Evolutionary conservation across 2,888 invertebrate species (phyloP).

Genomic region (Metopia argyrocephala): DNA sequence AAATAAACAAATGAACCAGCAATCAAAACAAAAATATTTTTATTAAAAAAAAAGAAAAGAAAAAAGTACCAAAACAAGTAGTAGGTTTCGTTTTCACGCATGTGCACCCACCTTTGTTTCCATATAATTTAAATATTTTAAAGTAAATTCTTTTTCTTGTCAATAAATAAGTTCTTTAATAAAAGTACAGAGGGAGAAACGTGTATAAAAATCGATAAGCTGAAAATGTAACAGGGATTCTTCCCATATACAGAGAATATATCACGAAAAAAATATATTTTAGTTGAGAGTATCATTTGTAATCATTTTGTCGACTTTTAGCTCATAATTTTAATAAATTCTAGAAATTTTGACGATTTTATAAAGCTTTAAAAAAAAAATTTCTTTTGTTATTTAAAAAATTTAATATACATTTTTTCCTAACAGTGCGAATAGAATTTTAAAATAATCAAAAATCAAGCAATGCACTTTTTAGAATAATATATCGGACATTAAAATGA

Average conservation of each 20-base stretch:
- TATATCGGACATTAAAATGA: too few species aligned
- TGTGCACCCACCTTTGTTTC: conserved; percentile 28
- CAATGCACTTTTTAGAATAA: too few species aligned
- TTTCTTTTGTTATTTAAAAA: too few species aligned
- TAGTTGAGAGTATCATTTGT: neutral
- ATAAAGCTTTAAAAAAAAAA: too few species aligned
- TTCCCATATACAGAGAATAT: neutral
- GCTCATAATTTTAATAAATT: too few species aligned
- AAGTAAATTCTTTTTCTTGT: neutral
- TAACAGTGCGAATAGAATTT: too few species aligned
- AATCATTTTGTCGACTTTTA: neutral
- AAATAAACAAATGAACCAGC: conserved; percentile 44
- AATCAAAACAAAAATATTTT: neutral
- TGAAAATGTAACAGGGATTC: neutral
- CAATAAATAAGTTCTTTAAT: conserved; percentile 17
- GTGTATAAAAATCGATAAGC: conserved; percentile 18
- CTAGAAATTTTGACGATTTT: too few species aligned
- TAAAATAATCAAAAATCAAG: too few species aligned
- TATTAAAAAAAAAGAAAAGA: neutral
- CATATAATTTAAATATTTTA: neutral
- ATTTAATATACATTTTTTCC: too few species aligned
- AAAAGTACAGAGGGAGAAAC: conserved; percentile 23
- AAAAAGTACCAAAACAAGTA: conserved; percentile 62
- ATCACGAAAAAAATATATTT: neutral
- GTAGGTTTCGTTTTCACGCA: conserved; percentile 7